A percentile compares a stretch with the other conserved stretches of the same genome.
These are phyloP conservation scores for Steinernema khuongi DNA, from an alignment of 1,140 invertebrate species.

Conservation along the genomic window DNA sequence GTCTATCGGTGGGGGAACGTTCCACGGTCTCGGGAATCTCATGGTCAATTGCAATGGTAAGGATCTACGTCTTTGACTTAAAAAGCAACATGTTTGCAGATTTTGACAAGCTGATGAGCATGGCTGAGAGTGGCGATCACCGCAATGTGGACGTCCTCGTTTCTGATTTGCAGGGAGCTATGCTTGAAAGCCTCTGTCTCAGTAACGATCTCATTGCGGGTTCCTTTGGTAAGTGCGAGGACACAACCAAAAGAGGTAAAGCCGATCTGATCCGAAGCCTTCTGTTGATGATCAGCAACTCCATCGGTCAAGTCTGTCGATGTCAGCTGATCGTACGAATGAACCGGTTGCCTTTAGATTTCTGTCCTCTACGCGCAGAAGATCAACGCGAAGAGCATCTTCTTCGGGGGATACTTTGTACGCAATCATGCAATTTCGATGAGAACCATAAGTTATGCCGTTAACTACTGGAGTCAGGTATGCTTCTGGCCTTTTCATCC, in stretches of 20 bases:
- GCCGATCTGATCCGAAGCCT: conserved; percentile 71
- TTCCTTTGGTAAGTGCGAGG: conserved; percentile 69
- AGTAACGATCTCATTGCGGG: conserved; percentile 71
- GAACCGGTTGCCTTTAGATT: conserved; percentile 65
- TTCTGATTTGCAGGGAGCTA: conserved; percentile 72
- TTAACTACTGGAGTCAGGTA: conserved; percentile 72
- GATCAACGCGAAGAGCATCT: conserved; percentile 63
- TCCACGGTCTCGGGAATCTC: conserved; percentile 72
- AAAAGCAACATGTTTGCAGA: conserved; percentile 44
- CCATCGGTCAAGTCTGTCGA: conserved; percentile 65
- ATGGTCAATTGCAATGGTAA: not conserved
- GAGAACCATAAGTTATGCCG: conserved; percentile 71
- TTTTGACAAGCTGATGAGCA: conserved; percentile 70
- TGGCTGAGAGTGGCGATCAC: conserved; percentile 72
- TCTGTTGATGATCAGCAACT: conserved; percentile 71
- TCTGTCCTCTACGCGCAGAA: conserved; percentile 51
- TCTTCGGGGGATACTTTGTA: conserved; percentile 74
- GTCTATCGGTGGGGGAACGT: conserved; percentile 72
- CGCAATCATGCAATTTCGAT: conserved; percentile 72
- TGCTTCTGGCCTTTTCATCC: not conserved
- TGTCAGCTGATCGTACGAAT: conserved; percentile 71
- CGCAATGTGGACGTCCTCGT: conserved; percentile 72
- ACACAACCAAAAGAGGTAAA: conserved; percentile 55
- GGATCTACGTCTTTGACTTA: not conserved
- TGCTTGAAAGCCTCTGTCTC: conserved; percentile 65